Percentiles rank a stretch among this genome's conserved stretches.
phyloP scores from a whole-genome alignment of 2,888 invertebrate genomes.

The Linnaemya tessellans region DNA sequence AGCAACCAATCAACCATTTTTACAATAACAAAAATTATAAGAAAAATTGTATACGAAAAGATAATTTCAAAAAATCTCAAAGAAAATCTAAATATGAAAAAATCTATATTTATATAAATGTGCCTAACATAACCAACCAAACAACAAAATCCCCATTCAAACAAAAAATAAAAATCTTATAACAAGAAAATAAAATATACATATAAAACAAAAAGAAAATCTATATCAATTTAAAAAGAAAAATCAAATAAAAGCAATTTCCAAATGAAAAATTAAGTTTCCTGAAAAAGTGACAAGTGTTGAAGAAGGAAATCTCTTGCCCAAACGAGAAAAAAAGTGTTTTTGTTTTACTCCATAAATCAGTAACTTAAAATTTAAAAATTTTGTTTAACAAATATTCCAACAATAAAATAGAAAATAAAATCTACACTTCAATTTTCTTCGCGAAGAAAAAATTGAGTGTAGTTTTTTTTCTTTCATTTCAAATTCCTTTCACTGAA shows the following conservation, averaged over 20 bases:
- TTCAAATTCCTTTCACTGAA: constrained; percentile 73
- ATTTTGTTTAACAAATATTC: constrained; percentile 43
- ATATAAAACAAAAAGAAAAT: constrained; percentile 31
- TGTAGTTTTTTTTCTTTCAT: constrained; percentile 67
- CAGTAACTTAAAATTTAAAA: constrained; percentile 14
- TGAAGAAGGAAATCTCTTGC: not conserved
- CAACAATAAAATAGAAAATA: constrained; percentile 37
- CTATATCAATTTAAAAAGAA: constrained; percentile 24
- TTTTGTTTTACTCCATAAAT: constrained; percentile 35
- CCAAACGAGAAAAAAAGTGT: constrained; percentile 50
- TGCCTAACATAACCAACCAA: constrained; percentile 66
- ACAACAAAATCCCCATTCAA: constrained; percentile 23
- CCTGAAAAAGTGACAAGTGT: constrained; percentile 55
- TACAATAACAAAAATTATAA: constrained; percentile 52
- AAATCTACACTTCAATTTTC: constrained; percentile 69
- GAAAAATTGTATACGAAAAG: constrained; percentile 64
- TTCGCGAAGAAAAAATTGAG: constrained; percentile 55
- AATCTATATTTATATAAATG: constrained; percentile 53
- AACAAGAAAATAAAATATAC: constrained; percentile 33
- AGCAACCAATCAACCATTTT: constrained; percentile 48
- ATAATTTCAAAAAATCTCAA: constrained; percentile 39
- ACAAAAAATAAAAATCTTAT: constrained; percentile 15
- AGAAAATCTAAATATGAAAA: constrained; percentile 49
- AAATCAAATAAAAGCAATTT: constrained; percentile 42
- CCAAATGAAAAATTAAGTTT: constrained; percentile 41